Evolutionary conservation across 2,888 invertebrate genomes (phyloP), one percentile per base, ranked within the genome.

Genomic region (Lasioglossum villosulum): DNA sequence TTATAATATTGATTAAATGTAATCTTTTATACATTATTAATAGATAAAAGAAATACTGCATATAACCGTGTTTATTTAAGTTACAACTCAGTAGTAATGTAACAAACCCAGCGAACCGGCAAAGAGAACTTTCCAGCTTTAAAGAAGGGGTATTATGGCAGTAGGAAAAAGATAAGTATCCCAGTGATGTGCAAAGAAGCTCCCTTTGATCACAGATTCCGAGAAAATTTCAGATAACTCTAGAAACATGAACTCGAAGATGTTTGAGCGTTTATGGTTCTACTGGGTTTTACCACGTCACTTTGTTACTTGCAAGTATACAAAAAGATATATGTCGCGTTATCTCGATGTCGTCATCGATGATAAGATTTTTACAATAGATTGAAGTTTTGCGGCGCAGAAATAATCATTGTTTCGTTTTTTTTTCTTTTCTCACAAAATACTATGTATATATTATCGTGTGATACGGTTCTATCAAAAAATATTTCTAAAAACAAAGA

Each of bases 331-430:
- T 63, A 63, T 34, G 30, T 52, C 56, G 63, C 75, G n/a, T 39
- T 70, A 70, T 39, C 70, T 39, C 70, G 39, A 39, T 70, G 39
- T n/a, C n/a, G 14, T 37, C 68, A 37, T 70, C 39, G 4, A 39
- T 39, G 70, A 70, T 70, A 70, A 70, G 37, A 70, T n/a, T 12
- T 74, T 34, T 27, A 68, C n/a, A 27, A 83, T 56, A 70, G 42
- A 75, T 74, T 59, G 52, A 70, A 78, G 66, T n/a, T 63, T 52
- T 37, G 56, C 72, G 73, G 48, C 59, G 42, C 75, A 84, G 63
- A 56, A 82, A 63, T 83, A 76, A 83, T 78, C 68, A 48, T 48
- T 72, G 63, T 56, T 34, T 63, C 19, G 3, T 19, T 30, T 63
- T 16, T 6, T 63, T 63, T 63, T 19, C 3, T 30, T 8, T 19